phyloP scores from a whole-genome alignment of 1,140 invertebrate genomes.

The Periplaneta americana region DNA sequence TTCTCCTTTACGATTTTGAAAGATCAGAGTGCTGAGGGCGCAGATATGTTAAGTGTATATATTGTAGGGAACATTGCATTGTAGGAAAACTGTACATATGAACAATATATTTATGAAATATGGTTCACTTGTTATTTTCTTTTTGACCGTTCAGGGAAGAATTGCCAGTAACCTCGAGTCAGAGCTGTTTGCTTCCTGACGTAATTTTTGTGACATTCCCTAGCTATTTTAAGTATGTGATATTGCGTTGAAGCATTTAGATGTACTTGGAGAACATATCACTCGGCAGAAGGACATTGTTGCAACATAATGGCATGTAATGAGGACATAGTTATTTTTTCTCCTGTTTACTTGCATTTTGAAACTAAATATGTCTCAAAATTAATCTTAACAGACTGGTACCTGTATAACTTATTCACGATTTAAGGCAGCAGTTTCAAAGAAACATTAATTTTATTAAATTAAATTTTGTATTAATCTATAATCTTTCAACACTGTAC shows the following conservation, averaged over 20 bases:
- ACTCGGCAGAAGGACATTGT: neutral
- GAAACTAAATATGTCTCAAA: no score
- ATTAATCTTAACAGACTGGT: no score
- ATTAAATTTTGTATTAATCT: no score
- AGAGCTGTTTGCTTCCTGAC: neutral
- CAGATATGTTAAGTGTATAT: constrained; percentile 8
- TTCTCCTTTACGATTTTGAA: neutral
- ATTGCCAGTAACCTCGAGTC: neutral
- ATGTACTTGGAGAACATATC: neutral
- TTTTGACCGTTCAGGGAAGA: neutral
- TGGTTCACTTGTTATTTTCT: neutral
- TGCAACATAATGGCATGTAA: no score
- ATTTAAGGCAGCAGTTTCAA: no score
- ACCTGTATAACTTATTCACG: no score
- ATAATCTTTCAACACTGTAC: no score
- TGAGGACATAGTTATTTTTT: no score
- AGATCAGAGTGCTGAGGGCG: neutral
- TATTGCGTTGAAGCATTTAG: neutral
- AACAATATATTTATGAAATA: constrained; percentile 11
- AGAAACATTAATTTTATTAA: no score
- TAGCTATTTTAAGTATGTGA: neutral
- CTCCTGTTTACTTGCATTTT: no score
- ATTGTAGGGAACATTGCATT: constrained; percentile 1
- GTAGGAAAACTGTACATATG: constrained; percentile 11
- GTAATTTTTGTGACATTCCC: neutral